Percentiles rank a stretch among this genome's conserved stretches.
phyloP scores from a whole-genome alignment of 2,888 invertebrate species.

The Polymixis flavicincta region DNA sequence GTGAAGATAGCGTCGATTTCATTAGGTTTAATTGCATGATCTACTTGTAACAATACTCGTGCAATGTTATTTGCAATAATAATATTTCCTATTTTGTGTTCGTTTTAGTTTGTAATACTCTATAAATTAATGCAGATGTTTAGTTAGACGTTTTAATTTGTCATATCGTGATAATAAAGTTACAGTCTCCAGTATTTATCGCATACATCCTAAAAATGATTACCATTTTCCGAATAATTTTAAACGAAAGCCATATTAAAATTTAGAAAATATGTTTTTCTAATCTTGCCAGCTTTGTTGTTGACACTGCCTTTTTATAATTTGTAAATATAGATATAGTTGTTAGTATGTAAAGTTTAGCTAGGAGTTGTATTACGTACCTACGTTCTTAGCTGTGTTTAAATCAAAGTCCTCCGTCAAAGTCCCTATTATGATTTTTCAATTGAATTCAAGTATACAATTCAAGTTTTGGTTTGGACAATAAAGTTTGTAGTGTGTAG shows the following conservation, averaged over 20 bases:
- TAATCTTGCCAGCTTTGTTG: conserved; percentile 90
- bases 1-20: conserved; percentile 77
- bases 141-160: conserved; percentile 55
- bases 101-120: conserved; percentile 75
- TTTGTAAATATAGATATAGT: conserved; percentile 86
- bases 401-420: conserved; percentile 28
- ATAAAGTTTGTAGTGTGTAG: conserved; percentile 60
- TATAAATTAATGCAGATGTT: conserved; percentile 57
- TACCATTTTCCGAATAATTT: conserved; percentile 80
- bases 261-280: conserved; percentile 87
- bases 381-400: conserved; percentile 57
- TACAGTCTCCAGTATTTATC: conserved; percentile 69
- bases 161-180: conserved; percentile 63
- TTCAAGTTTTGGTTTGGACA: conserved; percentile 24
- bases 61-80: conserved; percentile 78
- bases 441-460: conserved; percentile 18
- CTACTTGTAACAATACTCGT: conserved; percentile 72
- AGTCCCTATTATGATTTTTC: neutral
- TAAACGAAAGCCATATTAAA: conserved; percentile 89
- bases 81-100: conserved; percentile 82
- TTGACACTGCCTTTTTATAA: conserved; percentile 87
- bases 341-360: conserved; percentile 56
- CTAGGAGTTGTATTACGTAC: conserved; percentile 53
- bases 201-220: conserved; percentile 66
- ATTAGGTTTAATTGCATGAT: conserved; percentile 73